Conservation (phyloP, 2,797 vertebrate species). For the Phyllotis vaccarum region DNA sequence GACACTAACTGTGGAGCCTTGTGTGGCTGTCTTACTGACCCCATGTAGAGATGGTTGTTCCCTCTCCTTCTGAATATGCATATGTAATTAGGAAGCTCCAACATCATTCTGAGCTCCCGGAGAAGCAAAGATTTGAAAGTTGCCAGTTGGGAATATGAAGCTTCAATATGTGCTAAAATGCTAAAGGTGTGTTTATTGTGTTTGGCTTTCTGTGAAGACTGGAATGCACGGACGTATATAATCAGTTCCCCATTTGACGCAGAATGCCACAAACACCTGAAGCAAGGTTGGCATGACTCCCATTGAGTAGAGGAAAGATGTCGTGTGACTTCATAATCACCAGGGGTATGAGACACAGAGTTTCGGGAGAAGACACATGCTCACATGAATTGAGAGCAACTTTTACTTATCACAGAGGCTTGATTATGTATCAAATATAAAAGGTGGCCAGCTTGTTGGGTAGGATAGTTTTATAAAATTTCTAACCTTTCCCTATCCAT, state of each 20-base stretch:
- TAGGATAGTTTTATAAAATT: constrained; percentile 48
- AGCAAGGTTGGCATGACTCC: constrained; percentile 27
- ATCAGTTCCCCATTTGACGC: neutral
- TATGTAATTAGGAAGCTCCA: constrained; percentile 30
- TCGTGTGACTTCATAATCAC: neutral
- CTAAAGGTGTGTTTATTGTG: neutral
- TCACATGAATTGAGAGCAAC: neutral
- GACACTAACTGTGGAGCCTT: constrained; percentile 21
- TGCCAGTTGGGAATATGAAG: constrained; percentile 21
- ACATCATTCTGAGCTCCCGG: constrained; percentile 29
- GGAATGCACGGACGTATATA: neutral
- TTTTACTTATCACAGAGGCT: neutral
- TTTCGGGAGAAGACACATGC: neutral
- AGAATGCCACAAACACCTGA: neutral
- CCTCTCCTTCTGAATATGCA: constrained; percentile 14
- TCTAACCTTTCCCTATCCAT: constrained; percentile 16
- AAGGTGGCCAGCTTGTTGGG: neutral
- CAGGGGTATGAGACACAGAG: neutral
- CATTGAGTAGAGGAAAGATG: neutral
- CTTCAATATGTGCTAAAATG: neutral
- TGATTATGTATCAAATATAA: constrained; percentile 21
- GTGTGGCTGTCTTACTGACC: neutral
- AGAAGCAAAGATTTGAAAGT: constrained; percentile 37
- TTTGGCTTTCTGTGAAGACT: neutral
- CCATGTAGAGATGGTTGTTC: neutral